Percentiles rank a stretch among this genome's conserved stretches.
Conservation (phyloP, 2,888 invertebrate genomes). For the Trissolcus japonicus region DNA sequence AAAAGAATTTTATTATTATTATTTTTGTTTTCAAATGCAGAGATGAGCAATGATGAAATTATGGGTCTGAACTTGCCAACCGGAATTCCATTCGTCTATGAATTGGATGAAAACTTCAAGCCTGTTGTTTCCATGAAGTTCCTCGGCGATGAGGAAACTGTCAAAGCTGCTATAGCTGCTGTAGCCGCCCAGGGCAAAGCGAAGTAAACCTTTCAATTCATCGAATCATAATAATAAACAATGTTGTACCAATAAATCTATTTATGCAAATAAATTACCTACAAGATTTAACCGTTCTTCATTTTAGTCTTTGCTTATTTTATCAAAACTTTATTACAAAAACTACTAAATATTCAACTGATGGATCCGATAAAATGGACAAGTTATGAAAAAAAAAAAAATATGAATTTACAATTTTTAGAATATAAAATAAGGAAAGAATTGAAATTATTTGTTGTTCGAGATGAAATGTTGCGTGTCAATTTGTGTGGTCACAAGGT, state of each 20-base stretch:
- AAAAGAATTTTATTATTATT: background rate
- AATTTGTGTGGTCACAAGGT: constrained; percentile 12
- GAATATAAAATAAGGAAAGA: too few species aligned
- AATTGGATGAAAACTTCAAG: constrained; percentile 79
- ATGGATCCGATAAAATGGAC: too few species aligned
- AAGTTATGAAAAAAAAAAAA: too few species aligned
- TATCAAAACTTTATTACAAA: too few species aligned
- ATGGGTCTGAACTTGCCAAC: constrained; percentile 81
- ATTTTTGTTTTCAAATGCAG: constrained; percentile 61
- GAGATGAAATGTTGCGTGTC: too few species aligned
- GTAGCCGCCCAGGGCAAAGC: constrained; percentile 81
- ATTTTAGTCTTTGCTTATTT: too few species aligned
- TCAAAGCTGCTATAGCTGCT: constrained; percentile 80
- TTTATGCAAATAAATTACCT: constrained; percentile 30
- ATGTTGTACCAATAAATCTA: constrained; percentile 17
- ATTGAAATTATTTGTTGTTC: too few species aligned
- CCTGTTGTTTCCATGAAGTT: constrained; percentile 81
- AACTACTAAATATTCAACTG: too few species aligned
- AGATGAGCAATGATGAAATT: constrained; percentile 79
- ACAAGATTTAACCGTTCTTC: too few species aligned
- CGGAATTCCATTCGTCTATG: constrained; percentile 82
- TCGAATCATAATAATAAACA: constrained; percentile 1
- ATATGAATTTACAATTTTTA: too few species aligned
- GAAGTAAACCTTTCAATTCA: constrained; percentile 72
- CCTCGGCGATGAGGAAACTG: constrained; percentile 81